phyloP scores from a whole-genome alignment of 2,888 invertebrate species.

The Tiphia femorata region DNA sequence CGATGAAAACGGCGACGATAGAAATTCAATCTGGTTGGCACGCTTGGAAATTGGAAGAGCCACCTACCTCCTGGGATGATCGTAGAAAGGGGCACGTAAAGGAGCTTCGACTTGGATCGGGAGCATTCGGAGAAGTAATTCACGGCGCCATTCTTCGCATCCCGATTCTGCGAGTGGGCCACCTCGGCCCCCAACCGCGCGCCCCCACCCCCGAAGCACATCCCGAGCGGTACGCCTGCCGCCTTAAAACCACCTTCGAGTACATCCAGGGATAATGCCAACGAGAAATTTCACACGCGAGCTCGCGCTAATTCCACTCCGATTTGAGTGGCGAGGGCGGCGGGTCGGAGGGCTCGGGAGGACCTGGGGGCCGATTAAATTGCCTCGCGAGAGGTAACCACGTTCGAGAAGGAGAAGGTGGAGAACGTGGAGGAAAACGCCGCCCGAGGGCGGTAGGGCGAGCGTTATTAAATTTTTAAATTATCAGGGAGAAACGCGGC shows the following conservation, averaged over 20 bases:
- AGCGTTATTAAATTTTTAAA: not conserved
- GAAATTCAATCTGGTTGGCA: conserved; percentile 65
- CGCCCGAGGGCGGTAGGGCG: not conserved
- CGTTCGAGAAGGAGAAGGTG: too few species aligned
- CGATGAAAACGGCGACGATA: conserved; percentile 49
- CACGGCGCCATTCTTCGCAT: conserved; percentile 49
- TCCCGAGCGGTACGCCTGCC: conserved; percentile 6
- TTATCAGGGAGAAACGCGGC: not conserved
- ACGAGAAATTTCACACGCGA: conserved; percentile 40
- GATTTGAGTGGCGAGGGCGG: conserved; percentile 26
- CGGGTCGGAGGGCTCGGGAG: not conserved
- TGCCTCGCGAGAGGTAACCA: not conserved
- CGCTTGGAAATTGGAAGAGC: conserved; percentile 62
- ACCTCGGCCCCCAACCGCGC: not conserved
- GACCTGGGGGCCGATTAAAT: too few species aligned
- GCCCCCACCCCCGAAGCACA: not conserved
- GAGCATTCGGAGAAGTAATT: conserved; percentile 57
- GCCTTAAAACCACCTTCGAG: conserved; percentile 16
- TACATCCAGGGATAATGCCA: conserved; percentile 36
- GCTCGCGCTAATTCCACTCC: conserved; percentile 34
- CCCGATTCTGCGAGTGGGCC: conserved; percentile 21
- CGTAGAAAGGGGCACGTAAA: conserved; percentile 26
- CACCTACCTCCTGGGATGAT: conserved; percentile 44
- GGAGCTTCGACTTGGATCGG: conserved; percentile 30
- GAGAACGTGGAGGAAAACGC: not conserved